phyloP scores from a whole-genome alignment of 2,113 vertebrate species.

The Eretmochelys imbricata region DNA sequence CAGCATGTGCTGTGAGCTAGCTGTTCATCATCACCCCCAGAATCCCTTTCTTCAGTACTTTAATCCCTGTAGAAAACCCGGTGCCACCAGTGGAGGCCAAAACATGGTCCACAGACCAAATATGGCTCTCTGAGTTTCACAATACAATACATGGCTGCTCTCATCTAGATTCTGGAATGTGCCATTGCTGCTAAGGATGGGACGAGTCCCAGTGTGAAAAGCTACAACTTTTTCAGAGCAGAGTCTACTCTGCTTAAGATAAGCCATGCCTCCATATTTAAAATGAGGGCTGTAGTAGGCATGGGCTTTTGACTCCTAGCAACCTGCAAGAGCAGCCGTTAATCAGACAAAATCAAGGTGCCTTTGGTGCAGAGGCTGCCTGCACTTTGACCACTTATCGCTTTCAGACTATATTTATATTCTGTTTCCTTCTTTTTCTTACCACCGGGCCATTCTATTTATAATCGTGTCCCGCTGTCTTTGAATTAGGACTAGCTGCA shows the following conservation, averaged over 20 bases:
- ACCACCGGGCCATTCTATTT: background rate
- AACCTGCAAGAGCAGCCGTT: background rate
- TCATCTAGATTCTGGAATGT: background rate
- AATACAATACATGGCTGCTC: accelerated
- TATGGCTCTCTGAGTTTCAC: accelerated
- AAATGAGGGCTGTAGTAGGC: background rate
- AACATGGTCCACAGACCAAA: accelerated
- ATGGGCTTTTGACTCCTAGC: background rate
- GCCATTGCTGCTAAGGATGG: background rate
- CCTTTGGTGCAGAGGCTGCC: background rate
- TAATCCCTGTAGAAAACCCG: accelerated
- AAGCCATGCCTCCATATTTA: background rate
- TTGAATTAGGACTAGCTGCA: background rate
- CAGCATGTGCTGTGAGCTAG: background rate
- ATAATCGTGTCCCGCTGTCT: background rate
- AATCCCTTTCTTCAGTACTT: background rate
- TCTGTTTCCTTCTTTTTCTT: background rate
- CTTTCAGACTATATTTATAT: background rate
- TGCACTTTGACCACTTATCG: background rate
- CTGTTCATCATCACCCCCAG: background rate
- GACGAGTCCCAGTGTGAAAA: background rate
- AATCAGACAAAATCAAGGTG: background rate
- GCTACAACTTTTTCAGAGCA: accelerated
- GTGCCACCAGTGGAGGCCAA: background rate
- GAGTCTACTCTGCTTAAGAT: background rate